A percentile compares a stretch with the other conserved stretches of the same genome.
Conservation (phyloP, 2,888 invertebrate genomes). For the Nomada ruficornis region DNA sequence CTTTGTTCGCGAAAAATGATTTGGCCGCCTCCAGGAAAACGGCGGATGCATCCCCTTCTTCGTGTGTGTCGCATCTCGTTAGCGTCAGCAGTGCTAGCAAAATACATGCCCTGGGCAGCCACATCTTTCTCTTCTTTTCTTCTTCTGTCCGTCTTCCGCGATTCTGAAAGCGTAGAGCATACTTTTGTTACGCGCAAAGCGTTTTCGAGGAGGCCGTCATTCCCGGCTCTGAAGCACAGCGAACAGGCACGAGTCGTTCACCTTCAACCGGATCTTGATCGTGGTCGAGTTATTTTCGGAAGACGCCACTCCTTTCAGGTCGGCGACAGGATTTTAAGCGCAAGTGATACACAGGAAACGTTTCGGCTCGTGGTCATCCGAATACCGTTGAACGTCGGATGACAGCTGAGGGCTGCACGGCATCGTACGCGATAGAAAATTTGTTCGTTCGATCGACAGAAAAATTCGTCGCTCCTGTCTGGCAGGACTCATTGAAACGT, state of each 20-base stretch:
- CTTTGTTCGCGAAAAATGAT: conserved; percentile 88
- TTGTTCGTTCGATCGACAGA: neutral
- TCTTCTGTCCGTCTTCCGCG: neutral
- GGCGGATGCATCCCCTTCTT: conserved; percentile 86
- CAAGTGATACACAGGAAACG: conserved; percentile 77
- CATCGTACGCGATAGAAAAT: neutral
- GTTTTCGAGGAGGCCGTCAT: neutral
- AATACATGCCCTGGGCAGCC: conserved; percentile 71
- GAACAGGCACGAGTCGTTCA: conserved; percentile 51
- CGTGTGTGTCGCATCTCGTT: conserved; percentile 72
- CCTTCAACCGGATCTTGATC: conserved; percentile 61
- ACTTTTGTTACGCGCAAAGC: neutral
- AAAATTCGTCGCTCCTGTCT: neutral
- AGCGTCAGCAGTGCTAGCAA: conserved; percentile 73
- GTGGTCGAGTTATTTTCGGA: conserved; percentile 71
- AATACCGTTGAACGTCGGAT: conserved; percentile 77
- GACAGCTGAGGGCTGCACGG: neutral
- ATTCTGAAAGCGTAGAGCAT: neutral
- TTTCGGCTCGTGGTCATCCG: conserved; percentile 78
- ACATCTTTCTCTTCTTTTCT: conserved; percentile 68
- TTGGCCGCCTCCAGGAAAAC: conserved; percentile 90
- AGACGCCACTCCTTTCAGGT: conserved; percentile 58
- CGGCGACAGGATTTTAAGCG: conserved; percentile 66
- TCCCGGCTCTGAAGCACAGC: neutral
- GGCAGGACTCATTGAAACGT: neutral